phyloP scores from a whole-genome alignment of 2,113 vertebrate species.

The Coryphaenoides rupestris region DNA sequence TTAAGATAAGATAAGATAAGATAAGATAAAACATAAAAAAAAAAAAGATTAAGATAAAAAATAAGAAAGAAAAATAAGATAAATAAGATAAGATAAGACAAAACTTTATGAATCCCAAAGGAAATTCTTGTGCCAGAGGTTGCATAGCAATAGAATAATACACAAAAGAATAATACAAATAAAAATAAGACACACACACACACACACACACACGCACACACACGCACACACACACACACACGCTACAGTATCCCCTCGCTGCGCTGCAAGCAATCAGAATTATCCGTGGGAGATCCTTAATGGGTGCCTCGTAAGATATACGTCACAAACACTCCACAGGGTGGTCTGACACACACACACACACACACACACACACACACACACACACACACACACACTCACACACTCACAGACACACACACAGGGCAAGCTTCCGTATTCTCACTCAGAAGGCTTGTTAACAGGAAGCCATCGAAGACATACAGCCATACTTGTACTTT shows the following conservation, averaged over 20 bases:
- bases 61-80: no score
- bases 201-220: constrained; percentile 23
- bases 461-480: not conserved
- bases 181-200: constrained; percentile 8
- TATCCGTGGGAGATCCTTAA: constrained; percentile 76
- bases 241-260: constrained; percentile 22
- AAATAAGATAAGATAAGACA: no score
- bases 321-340: constrained; percentile 47
- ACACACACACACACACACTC: constrained; percentile 14
- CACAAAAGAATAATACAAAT: no score
- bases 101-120: no score
- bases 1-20: no score
- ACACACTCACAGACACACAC: constrained; percentile 1
- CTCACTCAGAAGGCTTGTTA: constrained; percentile 17
- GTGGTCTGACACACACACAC: constrained; percentile 16
- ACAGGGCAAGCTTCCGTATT: not conserved
- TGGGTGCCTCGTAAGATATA: constrained; percentile 71
- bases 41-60: no score
- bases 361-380: constrained; percentile 19
- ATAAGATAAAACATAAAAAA: no score
- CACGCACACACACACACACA: constrained; percentile 3
- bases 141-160: no score
- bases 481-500: not conserved
- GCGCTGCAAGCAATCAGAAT: constrained; percentile 70
- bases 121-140: no score